Conservation (phyloP, 2,797 vertebrate genomes). For the Centropyge bicolor region DNA sequence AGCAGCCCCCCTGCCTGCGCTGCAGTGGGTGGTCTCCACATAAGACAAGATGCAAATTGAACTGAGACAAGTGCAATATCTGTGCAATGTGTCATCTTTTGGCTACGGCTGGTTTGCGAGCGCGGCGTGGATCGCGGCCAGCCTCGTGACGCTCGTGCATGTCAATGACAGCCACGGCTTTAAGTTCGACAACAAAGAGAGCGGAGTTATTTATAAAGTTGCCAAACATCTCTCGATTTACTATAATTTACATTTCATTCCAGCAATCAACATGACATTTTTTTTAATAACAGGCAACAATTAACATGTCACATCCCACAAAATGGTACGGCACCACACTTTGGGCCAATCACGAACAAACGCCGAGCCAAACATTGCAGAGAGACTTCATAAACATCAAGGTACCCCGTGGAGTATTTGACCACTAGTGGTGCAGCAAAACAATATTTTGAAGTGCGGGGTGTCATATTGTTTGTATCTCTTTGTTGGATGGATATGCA, state of each 20-base stretch:
- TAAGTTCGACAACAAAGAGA: slow-evolving; percentile 18
- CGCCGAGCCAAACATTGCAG: slow-evolving; percentile 7
- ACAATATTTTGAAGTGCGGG: neutral
- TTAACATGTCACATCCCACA: slow-evolving; percentile 43
- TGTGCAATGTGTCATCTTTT: slow-evolving; percentile 59
- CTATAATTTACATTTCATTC: slow-evolving; percentile 46
- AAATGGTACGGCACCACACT: slow-evolving; percentile 23
- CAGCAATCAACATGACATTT: slow-evolving; percentile 25
- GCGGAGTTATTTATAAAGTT: slow-evolving; percentile 15
- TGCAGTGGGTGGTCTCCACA: slow-evolving; percentile 69
- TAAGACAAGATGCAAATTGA: slow-evolving; percentile 73
- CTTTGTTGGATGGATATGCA: neutral
- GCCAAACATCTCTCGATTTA: slow-evolving; percentile 31
- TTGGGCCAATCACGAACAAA: slow-evolving; percentile 24
- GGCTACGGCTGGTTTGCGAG: slow-evolving; percentile 38
- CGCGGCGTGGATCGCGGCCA: slow-evolving; percentile 16
- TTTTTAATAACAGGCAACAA: slow-evolving; percentile 34
- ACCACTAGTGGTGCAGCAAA: neutral
- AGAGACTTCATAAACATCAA: slow-evolving; percentile 2
- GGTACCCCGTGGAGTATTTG: neutral
- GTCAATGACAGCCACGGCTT: slow-evolving; percentile 29
- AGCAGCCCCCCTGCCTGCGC: slow-evolving; percentile 58
- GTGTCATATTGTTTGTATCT: neutral
- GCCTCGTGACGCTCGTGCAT: slow-evolving; percentile 20
- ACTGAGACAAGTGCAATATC: slow-evolving; percentile 63